These are phyloP conservation scores for Lepidurus apus DNA, from an alignment of 1,140 invertebrate genomes.

Conservation along the genomic window DNA sequence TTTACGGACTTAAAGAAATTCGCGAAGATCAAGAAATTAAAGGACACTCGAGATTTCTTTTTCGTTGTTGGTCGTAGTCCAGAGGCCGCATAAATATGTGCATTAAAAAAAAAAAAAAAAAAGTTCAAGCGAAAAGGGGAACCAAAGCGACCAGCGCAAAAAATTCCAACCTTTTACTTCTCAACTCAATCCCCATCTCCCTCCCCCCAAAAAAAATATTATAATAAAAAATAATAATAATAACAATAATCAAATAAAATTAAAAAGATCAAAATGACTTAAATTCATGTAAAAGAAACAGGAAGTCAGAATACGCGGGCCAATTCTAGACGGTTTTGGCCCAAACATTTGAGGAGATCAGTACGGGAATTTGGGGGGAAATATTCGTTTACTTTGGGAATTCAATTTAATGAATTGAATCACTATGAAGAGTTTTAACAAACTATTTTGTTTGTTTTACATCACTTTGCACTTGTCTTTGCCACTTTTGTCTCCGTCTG, in stretches of 20 bases:
- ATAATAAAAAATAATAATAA: no score
- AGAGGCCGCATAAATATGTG: not conserved
- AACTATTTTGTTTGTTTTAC: not conserved
- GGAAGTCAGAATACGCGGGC: no score
- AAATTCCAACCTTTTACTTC: not conserved
- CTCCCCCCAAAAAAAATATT: no score
- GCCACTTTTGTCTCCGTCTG: not conserved
- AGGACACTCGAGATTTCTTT: not conserved
- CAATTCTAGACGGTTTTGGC: no score
- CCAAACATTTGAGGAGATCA: no score
- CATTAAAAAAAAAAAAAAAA: not conserved
- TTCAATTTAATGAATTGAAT: not conserved
- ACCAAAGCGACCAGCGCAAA: slow-evolving; percentile 10
- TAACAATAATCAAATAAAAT: no score
- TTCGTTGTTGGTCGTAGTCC: slow-evolving; percentile 1
- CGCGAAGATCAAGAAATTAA: not conserved
- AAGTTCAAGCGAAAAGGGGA: not conserved
- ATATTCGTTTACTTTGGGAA: no score
- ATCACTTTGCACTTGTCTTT: slow-evolving; percentile 12
- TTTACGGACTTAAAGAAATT: not conserved
- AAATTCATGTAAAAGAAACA: no score
- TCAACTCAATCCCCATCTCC: no score
- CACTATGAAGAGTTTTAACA: not conserved
- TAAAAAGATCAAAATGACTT: no score
- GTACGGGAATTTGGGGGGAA: no score